Evolutionary conservation across 2,113 vertebrate species (phyloP).

Genomic region (Neomonachus schauinslandi): DNA sequence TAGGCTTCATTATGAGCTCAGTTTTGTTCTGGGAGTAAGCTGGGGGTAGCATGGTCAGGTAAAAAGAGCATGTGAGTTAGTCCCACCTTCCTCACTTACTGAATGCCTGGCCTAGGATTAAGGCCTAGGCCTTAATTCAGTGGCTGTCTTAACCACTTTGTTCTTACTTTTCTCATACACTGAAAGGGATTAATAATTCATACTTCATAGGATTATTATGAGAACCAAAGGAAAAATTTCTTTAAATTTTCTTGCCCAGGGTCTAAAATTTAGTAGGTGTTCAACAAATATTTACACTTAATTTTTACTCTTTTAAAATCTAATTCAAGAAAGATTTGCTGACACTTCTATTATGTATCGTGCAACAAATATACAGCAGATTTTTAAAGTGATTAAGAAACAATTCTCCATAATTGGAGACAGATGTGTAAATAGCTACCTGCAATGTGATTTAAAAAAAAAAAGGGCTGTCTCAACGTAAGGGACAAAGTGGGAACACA

Average conservation of each 20-base stretch:
- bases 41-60: not conserved
- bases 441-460: not conserved
- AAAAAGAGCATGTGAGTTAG: not conserved
- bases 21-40: not conserved
- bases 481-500: not conserved
- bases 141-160: not conserved
- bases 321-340: constrained; percentile 13
- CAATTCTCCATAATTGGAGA: not conserved
- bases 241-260: constrained; percentile 10
- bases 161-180: not conserved
- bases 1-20: not conserved
- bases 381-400: not conserved
- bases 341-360: not conserved
- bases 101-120: not conserved
- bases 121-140: not conserved
- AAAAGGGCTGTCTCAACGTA: not conserved
- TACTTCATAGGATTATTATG: not conserved
- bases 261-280: not conserved
- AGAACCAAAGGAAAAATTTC: constrained; percentile 19
- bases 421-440: not conserved
- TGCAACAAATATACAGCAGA: not conserved
- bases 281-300: not conserved
- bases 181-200: not conserved
- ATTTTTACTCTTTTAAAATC: constrained; percentile 37
- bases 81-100: not conserved